A percentile compares a stretch with the other conserved stretches of the same genome.
These are phyloP conservation scores for Phylloscopus trochilus DNA, from an alignment of 2,113 vertebrate genomes.

Conservation along the genomic window DNA sequence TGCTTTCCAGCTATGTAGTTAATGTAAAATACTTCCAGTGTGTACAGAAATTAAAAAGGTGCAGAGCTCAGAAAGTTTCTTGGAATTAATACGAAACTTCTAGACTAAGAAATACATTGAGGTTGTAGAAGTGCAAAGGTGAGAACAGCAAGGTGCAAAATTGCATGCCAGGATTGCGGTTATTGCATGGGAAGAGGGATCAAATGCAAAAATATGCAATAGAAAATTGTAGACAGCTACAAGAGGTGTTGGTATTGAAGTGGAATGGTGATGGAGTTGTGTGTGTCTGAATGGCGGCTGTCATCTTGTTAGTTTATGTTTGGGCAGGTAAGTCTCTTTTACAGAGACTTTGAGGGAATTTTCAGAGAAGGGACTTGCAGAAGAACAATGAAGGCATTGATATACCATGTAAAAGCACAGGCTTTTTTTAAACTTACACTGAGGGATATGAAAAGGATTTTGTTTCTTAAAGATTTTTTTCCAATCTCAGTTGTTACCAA, in stretches of 20 bases:
- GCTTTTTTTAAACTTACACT: not conserved
- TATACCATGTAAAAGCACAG: not conserved
- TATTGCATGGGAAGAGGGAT: not conserved
- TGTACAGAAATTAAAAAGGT: not conserved
- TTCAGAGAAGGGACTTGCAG: not conserved
- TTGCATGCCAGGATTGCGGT: not conserved
- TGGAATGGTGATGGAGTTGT: not conserved
- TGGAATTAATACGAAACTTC: not conserved
- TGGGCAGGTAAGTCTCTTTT: not conserved
- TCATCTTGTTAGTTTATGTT: not conserved
- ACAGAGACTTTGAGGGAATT: not conserved
- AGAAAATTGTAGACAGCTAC: not conserved
- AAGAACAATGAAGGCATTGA: not conserved
- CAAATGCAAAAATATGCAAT: not conserved
- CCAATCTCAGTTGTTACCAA: not conserved
- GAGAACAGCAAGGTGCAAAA: not conserved
- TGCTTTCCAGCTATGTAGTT: not conserved
- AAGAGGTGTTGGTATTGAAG: not conserved
- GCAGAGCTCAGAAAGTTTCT: not conserved
- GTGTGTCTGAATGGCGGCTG: not conserved
- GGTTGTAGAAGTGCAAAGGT: not conserved
- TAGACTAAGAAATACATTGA: not conserved
- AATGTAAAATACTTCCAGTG: not conserved
- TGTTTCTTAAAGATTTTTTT: not conserved
- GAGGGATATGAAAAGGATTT: not conserved